Conservation (phyloP, 30 jellyfish, hydroid and myxozoan species). For the Aurelia aurita complex sp. Pacific region DNA sequence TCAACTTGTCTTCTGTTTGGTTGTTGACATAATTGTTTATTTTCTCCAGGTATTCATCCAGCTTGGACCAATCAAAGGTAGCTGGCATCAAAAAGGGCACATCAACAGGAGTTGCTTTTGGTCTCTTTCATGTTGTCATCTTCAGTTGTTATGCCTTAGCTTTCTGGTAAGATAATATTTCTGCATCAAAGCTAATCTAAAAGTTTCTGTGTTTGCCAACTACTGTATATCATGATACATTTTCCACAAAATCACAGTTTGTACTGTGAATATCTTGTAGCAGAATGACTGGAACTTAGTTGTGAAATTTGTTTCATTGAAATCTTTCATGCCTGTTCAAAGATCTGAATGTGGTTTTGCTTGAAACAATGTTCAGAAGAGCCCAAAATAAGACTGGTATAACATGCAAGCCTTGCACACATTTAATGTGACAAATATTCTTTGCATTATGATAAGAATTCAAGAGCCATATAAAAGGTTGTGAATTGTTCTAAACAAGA, state of each 20-base stretch:
- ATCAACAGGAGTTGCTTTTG: constrained; percentile 89
- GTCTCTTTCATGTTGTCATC: constrained; percentile 87
- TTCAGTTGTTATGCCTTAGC: constrained; percentile 93
- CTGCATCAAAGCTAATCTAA: too few species aligned
- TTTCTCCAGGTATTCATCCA: constrained; percentile 65
- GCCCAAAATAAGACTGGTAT: too few species aligned
- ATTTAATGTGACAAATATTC: too few species aligned
- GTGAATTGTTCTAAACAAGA: too few species aligned
- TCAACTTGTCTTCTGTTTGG: too few species aligned
- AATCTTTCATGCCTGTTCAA: too few species aligned
- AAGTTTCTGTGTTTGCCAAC: neutral
- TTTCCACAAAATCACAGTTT: neutral
- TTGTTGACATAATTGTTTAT: too few species aligned
- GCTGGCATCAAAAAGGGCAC: constrained; percentile 93
- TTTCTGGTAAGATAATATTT: constrained; percentile 75
- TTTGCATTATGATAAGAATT: too few species aligned
- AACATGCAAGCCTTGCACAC: too few species aligned
- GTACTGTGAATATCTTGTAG: neutral
- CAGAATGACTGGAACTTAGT: neutral
- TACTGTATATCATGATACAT: neutral
- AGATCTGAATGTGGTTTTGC: too few species aligned
- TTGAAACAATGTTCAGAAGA: too few species aligned
- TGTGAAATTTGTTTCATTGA: neutral
- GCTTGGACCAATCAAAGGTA: constrained; percentile 73
- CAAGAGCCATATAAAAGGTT: too few species aligned